Base-by-base conservation (phyloP, 2,888 invertebrate species). In the Heterodera filipjevi region DNA sequence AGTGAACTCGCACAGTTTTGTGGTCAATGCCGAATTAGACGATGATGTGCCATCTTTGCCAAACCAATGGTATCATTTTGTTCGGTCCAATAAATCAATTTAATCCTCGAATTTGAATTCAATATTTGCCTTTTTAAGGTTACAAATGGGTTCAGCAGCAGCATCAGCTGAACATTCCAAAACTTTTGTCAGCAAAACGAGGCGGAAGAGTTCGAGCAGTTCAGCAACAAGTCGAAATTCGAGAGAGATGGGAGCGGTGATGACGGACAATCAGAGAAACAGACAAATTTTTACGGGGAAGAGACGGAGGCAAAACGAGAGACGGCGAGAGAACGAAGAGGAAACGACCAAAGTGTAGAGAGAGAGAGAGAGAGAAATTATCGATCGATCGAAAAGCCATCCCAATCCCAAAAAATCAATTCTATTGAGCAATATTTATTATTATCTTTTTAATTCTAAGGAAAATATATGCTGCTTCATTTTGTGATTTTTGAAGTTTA, bases 21-120 rank as follows among this genome's bases (percentile, higher is more conserved):
- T 73, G 14, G 49, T 73, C 35, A 73, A 73, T 49, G 73, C 73
- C 39, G 73, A 73, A 64, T n/a, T 73, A 49, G 73, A 73, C 27
- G 33, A 73, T 3, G 59, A 59, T 1, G 22, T 59, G 53, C 53
- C n/a, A 27, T 59, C n/a, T 59, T 59, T 27, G 59, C 59, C 59
- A n/a, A 59, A n/a, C 59, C 8, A 59, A 27, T 59, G 59, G 59
- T 59, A 27, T n/a, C 59, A 10, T 27, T 27, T 59, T n/a, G 27
- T 22, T 49, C 49, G 39, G 39, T 12, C 39, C 39, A 39, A 39
- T 6, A 39, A 39, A 39, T 12, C 8, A 10, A 10, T 0, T 39
- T 39, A 10, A 10, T 39, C 8, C 39, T 39, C 39, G 39, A 39
- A 39, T n/a, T n/a, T 39, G 39, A 39, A 39, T 39, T 39, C 12